Conservation (phyloP, 2,113 vertebrate genomes). For the Psilopogon haemacephalus region DNA sequence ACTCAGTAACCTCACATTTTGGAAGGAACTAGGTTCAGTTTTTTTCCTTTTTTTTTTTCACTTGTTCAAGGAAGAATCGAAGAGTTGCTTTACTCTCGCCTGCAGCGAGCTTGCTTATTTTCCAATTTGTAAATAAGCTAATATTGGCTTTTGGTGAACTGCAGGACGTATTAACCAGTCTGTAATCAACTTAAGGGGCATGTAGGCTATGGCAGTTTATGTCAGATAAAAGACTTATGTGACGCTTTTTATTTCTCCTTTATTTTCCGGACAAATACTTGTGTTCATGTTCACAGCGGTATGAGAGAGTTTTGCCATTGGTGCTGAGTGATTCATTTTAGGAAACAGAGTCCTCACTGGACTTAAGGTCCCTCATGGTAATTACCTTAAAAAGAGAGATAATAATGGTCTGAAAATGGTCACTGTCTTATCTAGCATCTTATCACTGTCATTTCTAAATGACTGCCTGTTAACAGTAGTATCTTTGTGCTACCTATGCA, state of each 20-base stretch:
- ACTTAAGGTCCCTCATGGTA: not conserved
- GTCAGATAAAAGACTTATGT: conserved; percentile 10
- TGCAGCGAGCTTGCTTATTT: not conserved
- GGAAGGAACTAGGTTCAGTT: not conserved
- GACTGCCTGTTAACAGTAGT: not conserved
- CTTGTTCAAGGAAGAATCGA: conserved; percentile 17
- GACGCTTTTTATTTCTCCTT: not conserved
- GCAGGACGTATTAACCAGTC: not conserved
- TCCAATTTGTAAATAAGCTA: conserved; percentile 10
- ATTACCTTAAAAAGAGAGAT: conserved; percentile 9
- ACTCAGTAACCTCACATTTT: not conserved
- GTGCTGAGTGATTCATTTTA: not conserved
- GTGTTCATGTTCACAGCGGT: not conserved
- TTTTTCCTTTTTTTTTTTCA: not conserved
- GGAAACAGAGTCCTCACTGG: not conserved
- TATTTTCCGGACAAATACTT: not conserved
- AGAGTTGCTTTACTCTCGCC: not conserved
- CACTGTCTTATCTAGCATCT: not conserved
- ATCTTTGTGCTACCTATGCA: not conserved
- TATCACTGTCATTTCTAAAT: conserved; percentile 11
- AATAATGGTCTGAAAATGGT: conserved; percentile 20
- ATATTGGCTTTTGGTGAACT: not conserved
- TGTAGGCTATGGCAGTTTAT: not conserved
- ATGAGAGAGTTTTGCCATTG: not conserved
- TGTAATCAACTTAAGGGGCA: not conserved